These are phyloP conservation scores for Boloria selene DNA, from an alignment of 2,888 invertebrate species.

Conservation along the genomic window DNA sequence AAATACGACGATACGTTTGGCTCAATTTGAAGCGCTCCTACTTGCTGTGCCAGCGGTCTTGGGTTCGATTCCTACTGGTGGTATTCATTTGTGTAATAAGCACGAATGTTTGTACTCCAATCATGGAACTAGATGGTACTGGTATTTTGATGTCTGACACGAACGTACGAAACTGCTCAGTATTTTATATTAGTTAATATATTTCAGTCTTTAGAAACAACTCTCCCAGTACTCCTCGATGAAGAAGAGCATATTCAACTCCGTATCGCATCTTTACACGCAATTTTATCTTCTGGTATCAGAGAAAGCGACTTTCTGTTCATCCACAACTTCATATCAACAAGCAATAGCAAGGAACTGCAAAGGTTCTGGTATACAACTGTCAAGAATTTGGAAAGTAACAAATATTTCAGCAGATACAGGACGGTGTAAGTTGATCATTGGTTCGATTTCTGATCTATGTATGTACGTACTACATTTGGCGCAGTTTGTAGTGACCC, in stretches of 20 bases:
- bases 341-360: constrained; percentile 84
- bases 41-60: too few species aligned
- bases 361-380: constrained; percentile 88
- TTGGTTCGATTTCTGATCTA: too few species aligned
- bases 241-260: constrained; percentile 86
- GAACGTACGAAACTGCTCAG: too few species aligned
- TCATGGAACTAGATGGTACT: too few species aligned
- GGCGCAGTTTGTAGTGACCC: too few species aligned
- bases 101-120: too few species aligned
- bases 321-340: constrained; percentile 85
- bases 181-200: constrained; percentile 38
- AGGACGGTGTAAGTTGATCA: constrained; percentile 83
- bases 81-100: too few species aligned
- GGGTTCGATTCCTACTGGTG: too few species aligned
- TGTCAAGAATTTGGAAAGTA: constrained; percentile 85
- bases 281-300: constrained; percentile 85
- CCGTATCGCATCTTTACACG: constrained; percentile 84
- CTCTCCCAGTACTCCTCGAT: constrained; percentile 86
- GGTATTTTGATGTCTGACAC: too few species aligned
- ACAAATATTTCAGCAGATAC: constrained; percentile 85
- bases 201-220: constrained; percentile 73
- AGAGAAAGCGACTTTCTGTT: constrained; percentile 85
- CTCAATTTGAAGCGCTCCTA: too few species aligned
- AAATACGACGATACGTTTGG: too few species aligned
- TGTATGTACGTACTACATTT: too few species aligned